Evolutionary conservation across 2,113 vertebrate genomes (phyloP), one percentile per base, ranked within the genome.

Genomic region (Rhea americana): DNA sequence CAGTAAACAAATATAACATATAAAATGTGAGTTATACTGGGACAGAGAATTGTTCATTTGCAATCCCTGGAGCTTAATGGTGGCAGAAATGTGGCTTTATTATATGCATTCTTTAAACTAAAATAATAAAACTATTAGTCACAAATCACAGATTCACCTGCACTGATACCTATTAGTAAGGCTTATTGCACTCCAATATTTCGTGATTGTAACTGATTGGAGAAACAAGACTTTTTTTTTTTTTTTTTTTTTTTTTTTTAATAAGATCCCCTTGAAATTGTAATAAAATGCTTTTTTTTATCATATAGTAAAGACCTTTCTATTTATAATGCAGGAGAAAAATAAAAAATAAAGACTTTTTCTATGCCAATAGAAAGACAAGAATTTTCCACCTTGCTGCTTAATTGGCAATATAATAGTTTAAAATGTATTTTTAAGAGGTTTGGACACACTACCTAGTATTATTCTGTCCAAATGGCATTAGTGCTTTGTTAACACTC

Each of bases 341-440:
- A 71, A 83, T 70, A 58, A 0, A 0, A 8, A 68, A 82, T 25
- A 73, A 77, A 94, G 59, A 76, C n/a, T 39, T 16, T 87, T 81
- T 86, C 35, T 47, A 68, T 91, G 95, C 95, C 97, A 97, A 93
- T 37, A 93, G 83, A 95, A 91, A 96, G 95, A 96, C 93, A 96
- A 94, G 87, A 91, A 94, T 97, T 98, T 98, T 98, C 97, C 97
- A 97, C 94, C 95, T 97, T 96, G 93, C 78, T 41, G 81, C 93
- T 95, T 98, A 96, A 97, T 93, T 97, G 96, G 95, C 97, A 96
- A 82, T 30, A 85, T 81, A 91, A 97, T 94, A 91, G 82, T 88
- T 97, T 95, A 87, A 50, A 93, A 87, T 82, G 84, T 87, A 56
- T 55, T 92, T 95, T 91, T 93, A 96, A 94, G 78, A 95, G 92